phyloP scores from a whole-genome alignment of 2,797 vertebrate species.

The Eurystomus glaucurus region DNA sequence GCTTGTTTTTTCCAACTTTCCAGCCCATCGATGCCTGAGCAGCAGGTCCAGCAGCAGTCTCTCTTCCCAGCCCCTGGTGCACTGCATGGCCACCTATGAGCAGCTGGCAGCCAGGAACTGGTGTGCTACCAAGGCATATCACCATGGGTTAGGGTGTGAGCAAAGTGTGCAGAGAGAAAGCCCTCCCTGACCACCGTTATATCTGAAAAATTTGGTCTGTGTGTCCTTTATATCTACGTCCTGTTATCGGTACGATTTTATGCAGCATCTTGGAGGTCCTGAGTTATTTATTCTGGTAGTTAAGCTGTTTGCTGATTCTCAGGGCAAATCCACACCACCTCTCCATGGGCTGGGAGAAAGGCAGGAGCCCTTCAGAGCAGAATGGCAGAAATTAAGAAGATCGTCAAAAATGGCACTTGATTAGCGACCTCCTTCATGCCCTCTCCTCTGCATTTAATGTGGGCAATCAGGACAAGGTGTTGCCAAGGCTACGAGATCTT shows the following conservation, averaged over 20 bases:
- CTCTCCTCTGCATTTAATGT: not conserved
- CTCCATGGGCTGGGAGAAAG: not conserved
- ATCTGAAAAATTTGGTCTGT: not conserved
- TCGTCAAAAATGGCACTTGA: not conserved
- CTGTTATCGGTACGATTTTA: not conserved
- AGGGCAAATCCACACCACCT: not conserved
- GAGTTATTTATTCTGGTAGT: not conserved
- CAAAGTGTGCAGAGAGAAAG: not conserved
- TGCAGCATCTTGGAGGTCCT: not conserved
- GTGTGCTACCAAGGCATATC: not conserved
- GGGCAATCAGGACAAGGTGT: slow-evolving; percentile 47
- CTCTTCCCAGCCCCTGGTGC: not conserved
- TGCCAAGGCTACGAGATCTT: slow-evolving; percentile 43
- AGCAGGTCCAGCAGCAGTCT: not conserved
- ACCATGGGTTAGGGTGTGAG: not conserved
- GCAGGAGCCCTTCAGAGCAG: not conserved
- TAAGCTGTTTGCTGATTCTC: not conserved
- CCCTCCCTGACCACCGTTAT: not conserved
- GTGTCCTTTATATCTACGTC: not conserved
- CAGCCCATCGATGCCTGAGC: accelerated
- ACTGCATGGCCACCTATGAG: accelerated
- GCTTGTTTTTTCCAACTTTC: not conserved
- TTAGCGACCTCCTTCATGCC: not conserved
- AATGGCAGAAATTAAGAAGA: not conserved
- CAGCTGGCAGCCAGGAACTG: not conserved